phyloP scores from a whole-genome alignment of 37 sponge, comb jelly and placozoan species.

The Axinella damicornis region DNA sequence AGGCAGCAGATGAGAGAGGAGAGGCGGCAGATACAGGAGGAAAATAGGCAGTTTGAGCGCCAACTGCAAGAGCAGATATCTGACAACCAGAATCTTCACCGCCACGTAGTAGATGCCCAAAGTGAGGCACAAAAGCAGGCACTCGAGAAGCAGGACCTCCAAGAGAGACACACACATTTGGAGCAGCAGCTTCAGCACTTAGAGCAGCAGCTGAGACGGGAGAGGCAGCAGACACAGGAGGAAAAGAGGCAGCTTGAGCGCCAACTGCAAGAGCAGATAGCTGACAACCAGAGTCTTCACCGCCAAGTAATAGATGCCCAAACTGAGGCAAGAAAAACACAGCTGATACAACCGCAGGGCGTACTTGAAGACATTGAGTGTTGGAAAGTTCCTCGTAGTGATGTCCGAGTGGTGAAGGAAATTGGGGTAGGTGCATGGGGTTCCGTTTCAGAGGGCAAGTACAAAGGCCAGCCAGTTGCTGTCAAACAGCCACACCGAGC shows the following conservation, averaged over 20 bases:
- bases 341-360: too few relatives aligned
- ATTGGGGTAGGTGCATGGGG: slow-evolving; percentile 49
- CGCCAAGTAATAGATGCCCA: too few relatives aligned
- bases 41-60: background rate
- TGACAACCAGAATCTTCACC: background rate
- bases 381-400: slow-evolving; percentile 26
- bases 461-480: slow-evolving; percentile 34
- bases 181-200: too few relatives aligned
- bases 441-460: slow-evolving; percentile 15
- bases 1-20: background rate
- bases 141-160: too few relatives aligned
- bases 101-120: background rate
- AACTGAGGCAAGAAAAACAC: too few relatives aligned
- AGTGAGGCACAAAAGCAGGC: background rate
- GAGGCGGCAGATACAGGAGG: background rate
- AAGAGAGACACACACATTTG: too few relatives aligned
- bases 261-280: too few relatives aligned
- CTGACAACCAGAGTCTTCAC: too few relatives aligned
- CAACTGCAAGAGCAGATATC: background rate
- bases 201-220: too few relatives aligned
- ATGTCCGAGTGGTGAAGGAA: slow-evolving; percentile 4
- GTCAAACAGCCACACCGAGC: slow-evolving; percentile 22
- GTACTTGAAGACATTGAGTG: background rate
- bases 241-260: too few relatives aligned
- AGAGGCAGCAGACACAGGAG: too few relatives aligned